phyloP scores from a whole-genome alignment of 2,113 vertebrate species.

The Notechis scutatus region DNA sequence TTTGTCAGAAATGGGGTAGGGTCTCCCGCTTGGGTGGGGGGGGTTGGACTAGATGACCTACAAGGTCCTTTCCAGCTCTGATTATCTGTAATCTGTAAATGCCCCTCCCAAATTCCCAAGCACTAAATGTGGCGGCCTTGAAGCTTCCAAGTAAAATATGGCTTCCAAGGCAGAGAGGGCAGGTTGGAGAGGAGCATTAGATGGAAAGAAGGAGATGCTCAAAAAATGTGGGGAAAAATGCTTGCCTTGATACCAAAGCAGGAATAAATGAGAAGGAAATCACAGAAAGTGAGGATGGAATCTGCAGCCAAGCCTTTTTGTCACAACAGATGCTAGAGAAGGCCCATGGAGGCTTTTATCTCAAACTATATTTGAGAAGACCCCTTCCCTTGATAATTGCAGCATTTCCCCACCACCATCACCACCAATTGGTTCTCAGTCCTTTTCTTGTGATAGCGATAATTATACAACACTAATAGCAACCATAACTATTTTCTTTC shows the following conservation, averaged over 20 bases:
- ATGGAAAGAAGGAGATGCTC: background rate
- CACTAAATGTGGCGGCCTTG: too few species aligned
- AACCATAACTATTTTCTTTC: background rate
- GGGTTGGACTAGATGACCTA: too few species aligned
- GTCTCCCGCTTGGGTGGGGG: too few species aligned
- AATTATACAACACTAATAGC: background rate
- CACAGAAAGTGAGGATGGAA: background rate
- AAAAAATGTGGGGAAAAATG: background rate
- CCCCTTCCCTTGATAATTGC: background rate
- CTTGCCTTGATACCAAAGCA: background rate
- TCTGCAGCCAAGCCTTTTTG: background rate
- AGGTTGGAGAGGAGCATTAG: too few species aligned
- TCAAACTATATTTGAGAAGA: background rate
- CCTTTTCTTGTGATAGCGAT: background rate
- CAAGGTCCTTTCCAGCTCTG: too few species aligned
- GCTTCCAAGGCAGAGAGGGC: too few species aligned
- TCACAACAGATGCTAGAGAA: background rate
- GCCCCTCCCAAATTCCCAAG: too few species aligned
- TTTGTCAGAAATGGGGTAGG: too few species aligned
- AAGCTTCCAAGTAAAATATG: too few species aligned
- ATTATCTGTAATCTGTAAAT: too few species aligned
- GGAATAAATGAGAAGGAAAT: background rate
- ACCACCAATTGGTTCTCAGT: background rate
- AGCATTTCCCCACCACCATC: background rate
- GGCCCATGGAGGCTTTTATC: background rate